Evolutionary conservation across 2,113 vertebrate genomes (phyloP), one percentile per base, ranked within the genome.

Genomic region (Dipodomys spectabilis): DNA sequence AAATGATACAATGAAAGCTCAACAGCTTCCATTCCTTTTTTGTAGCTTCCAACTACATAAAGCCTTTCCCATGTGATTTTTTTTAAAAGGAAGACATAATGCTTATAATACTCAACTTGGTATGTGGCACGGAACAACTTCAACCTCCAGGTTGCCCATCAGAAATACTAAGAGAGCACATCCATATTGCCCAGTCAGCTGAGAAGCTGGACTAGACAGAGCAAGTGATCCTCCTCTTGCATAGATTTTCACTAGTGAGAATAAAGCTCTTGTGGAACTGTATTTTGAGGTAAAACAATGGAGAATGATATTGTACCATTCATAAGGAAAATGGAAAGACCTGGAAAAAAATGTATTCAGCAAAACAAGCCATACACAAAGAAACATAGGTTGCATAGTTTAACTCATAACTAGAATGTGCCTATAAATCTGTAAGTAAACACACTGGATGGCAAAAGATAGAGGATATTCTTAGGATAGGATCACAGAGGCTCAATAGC

Each of bases 181-280:
- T 16, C 13, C 28, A 0, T 30, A 28, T n/a, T 60, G 28, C 64
- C 45, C 72, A 5, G 7, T n/a, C 53, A 28, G 7, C 6, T n/a
- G 45, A 28, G 22, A 27, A 60, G 3, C 30, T 20, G 32, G 20
- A 65, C 3, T 57, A 16, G 4, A 57, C 6, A 79, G 67, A 72
- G 9, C 22, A 44, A 68, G 22, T 9, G 0, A 77, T 39, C 15
- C 28, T 60, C 5, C 32, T 0, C 32, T 0, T 0, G 27, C 13
- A 9, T 91, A 45, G 75, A 86, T 64, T 77, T 7, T 22, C n/a
- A 83, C 39, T 23, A 49, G 22, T 0, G 39, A 35, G 12, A 90
- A 15, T 57, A 57, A 13, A 1, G 28, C 10, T 39, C 44, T 79
- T 35, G n/a, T 23, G 2, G 60, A 80, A 39, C 5, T 83, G 3